Base-by-base conservation (phyloP, 2,113 vertebrate genomes). In the Coptodon rendalli region DNA sequence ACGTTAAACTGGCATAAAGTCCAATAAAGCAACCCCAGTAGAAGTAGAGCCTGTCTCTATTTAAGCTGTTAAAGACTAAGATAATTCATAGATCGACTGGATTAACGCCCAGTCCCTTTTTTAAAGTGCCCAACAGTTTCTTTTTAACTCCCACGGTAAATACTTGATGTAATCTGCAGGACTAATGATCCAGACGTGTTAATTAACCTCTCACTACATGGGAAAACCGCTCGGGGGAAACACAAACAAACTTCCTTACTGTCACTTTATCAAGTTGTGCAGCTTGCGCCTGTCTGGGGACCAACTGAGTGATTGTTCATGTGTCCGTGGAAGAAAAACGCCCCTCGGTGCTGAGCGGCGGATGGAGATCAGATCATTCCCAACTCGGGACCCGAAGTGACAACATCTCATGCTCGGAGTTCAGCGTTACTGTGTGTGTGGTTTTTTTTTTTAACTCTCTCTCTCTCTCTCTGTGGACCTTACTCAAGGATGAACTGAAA, bases 301-400 rank as follows among this genome's bases (percentile, higher is more conserved):
- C 59, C 36, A 73, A 71, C 19, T 53, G 56, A 54, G 83, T 36
- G 66, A 12, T 16, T 50, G 89, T 68, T 81, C n/a, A 79, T 16
- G 66, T 22, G 52, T 80, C 24, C 27, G 31, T 12, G 85, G 68
- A 81, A 83, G 90, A 79, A 86, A 78, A n/a, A 92, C 95, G 91
- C 94, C 95, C 95, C 94, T 93, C 89, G 36, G n/a, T 24, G 90
- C 80, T 80, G 56, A 88, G 86, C 83, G 12, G 91, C 79, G 87
- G 89, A 90, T 90, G 92, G 89, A 95, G 94, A 82, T 89, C 86
- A 59, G 82, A 91, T 94, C 94, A 96, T 92, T 96, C 87, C 90
- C 90, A 93, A 86, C 40, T 83, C 85, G 76, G 92, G 86, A 90
- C 71, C 85, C 66, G 84, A 83, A 89, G 93, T 90, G 95, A 94